Evolutionary conservation across 1,140 invertebrate species (phyloP).

Genomic region (Aphaenogaster floridana): DNA sequence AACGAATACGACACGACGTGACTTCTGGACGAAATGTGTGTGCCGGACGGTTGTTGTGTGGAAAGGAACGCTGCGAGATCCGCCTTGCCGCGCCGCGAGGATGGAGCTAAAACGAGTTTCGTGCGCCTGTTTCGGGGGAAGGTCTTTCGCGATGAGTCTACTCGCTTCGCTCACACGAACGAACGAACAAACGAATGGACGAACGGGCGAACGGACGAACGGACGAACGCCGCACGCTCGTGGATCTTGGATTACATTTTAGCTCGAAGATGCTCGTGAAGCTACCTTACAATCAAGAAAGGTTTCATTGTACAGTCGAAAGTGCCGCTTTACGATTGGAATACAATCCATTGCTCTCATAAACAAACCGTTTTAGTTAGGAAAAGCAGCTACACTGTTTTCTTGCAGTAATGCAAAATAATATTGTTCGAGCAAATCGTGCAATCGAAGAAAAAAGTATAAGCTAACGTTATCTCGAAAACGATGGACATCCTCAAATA

Average conservation of each 20-base stretch:
- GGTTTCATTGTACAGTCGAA: slow-evolving; percentile 1
- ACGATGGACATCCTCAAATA: not conserved
- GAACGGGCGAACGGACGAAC: not conserved
- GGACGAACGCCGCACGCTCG: slow-evolving; percentile 12
- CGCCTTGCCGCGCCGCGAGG: slow-evolving; percentile 51
- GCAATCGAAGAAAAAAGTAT: not conserved
- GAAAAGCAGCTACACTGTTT: not conserved
- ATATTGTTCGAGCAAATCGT: not conserved
- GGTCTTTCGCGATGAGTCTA: slow-evolving; percentile 61
- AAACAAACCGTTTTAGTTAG: not conserved
- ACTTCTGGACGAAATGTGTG: slow-evolving; percentile 63
- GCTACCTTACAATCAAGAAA: slow-evolving; percentile 33
- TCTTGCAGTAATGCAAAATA: not conserved
- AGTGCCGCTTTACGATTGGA: slow-evolving; percentile 19
- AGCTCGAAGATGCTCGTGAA: slow-evolving; percentile 19
- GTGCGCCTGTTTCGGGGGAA: slow-evolving; percentile 61
- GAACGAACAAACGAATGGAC: not conserved
- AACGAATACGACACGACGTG: slow-evolving; percentile 62
- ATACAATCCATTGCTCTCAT: slow-evolving; percentile 2
- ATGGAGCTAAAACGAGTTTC: slow-evolving; percentile 64
- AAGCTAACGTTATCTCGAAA: not conserved
- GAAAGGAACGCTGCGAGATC: slow-evolving; percentile 61
- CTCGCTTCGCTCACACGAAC: slow-evolving; percentile 36
- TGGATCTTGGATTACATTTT: slow-evolving; percentile 57
- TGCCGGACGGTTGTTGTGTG: slow-evolving; percentile 48